Base-by-base conservation (phyloP, 2,113 vertebrate genomes). In the Hiodon tergisus region DNA sequence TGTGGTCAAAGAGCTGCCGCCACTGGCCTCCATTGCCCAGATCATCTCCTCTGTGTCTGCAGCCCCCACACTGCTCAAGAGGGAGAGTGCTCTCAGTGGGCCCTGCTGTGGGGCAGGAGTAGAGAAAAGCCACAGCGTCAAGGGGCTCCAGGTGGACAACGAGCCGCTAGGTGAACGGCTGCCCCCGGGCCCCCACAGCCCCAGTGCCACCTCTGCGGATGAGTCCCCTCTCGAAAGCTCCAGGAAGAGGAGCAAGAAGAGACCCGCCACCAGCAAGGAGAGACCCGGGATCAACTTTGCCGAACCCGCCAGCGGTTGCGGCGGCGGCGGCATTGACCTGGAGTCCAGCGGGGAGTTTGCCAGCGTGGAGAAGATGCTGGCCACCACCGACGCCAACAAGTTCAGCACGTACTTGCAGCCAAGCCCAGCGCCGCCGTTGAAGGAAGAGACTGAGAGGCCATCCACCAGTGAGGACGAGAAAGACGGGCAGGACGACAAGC, bases 341-440 rank as follows among this genome's bases (percentile, higher is more conserved):
- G 96, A 99, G 83, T 98, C 96, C 50, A 98, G 96, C 2, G 96
- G 95, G 0, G 97, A 99, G 85, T 98, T 99, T n/a, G 94, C 97
- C 79, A 98, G 96, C 77, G 94, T 99, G 48, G 97, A 98, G 79
- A 97, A 96, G 87, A 99, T 99, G 95, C 83, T 99, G 9, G 97
- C 96, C 74, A 98, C 94, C 61, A 98, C 97, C 0, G 95, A 98
- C 79, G 84, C 96, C 81, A 98, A 98, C 87, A 94, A 96, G 85
- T 98, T 99, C 82, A 97, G 94, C 80, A 92, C 93, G 0, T 98
- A 94, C 82, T 93, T 99, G 77, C 95, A 95, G 87, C 54, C 73
- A 7, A 57, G 46, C 14, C 6, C 54, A 13, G 16, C 17, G 16
- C 6, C 61, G 8, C 53, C 53, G 6, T 6, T n/a, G 31, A 75